A percentile compares a stretch with the other conserved stretches of the same genome.
phyloP scores from a whole-genome alignment of 2,113 vertebrate genomes.

The human region DNA sequence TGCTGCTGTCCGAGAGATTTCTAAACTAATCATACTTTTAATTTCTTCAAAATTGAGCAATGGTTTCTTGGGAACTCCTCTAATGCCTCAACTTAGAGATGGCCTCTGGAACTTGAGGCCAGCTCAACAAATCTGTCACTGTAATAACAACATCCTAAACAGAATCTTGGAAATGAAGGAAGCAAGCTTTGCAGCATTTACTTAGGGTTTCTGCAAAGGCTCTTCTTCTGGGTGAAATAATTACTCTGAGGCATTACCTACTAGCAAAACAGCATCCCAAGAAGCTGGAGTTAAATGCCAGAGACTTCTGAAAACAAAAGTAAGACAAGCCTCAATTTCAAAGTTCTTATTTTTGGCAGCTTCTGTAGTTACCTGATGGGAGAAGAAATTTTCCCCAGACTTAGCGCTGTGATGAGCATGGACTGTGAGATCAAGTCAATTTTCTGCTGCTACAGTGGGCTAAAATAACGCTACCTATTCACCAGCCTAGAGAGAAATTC shows the following conservation, averaged over 20 bases:
- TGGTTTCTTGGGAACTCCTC: slow-evolving; percentile 37
- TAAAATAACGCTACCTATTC: background rate
- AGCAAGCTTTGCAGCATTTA: slow-evolving; percentile 50
- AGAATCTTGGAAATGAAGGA: slow-evolving; percentile 2
- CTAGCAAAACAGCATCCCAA: slow-evolving; percentile 47
- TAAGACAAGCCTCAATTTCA: background rate
- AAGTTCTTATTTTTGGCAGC: slow-evolving; percentile 1
- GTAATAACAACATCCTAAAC: background rate
- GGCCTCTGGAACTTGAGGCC: slow-evolving; percentile 17
- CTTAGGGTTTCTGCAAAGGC: slow-evolving; percentile 38
- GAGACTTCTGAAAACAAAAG: slow-evolving; percentile 40
- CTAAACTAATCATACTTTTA: slow-evolving; percentile 74
- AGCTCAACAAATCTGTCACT: slow-evolving; percentile 54
- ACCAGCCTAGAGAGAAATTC: slow-evolving; percentile 49
- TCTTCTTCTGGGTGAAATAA: slow-evolving; percentile 53
- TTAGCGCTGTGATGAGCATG: background rate
- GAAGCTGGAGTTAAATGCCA: slow-evolving; percentile 42
- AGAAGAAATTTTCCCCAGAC: background rate
- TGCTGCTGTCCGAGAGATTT: slow-evolving; percentile 66
- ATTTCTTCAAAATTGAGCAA: slow-evolving; percentile 58
- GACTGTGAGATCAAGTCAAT: background rate
- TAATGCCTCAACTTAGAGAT: slow-evolving; percentile 31
- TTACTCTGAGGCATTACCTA: slow-evolving; percentile 28
- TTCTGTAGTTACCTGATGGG: background rate
- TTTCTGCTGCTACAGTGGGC: slow-evolving; percentile 28